Base-by-base conservation (phyloP, 2,797 vertebrate species). In the Smutsia temminckii region DNA sequence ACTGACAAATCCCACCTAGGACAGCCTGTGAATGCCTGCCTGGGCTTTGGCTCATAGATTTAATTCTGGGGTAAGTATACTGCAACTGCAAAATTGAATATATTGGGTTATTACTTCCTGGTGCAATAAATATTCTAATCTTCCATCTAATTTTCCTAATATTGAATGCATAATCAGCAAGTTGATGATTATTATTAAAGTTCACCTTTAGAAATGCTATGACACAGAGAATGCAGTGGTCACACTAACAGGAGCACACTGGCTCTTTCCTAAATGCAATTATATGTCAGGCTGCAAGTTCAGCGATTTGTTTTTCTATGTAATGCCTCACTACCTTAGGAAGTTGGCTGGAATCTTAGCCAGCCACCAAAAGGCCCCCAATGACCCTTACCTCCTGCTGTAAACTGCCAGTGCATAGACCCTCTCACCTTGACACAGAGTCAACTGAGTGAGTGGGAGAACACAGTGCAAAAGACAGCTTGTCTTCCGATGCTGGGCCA, bases 171-270 rank as follows among this genome's bases (percentile, higher is more conserved):
- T 37, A 84, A 42, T 64, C 66, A 75, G 5, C 3, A 90, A 78
- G 1, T 10, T 81, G 71, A 72, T 63, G 27, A 57, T 42, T 63
- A 53, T 46, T 86, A 46, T 81, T 85, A 81, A 94, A 91, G 6
- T 72, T 77, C 16, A 81, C 23, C 55, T 89, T 95, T 68, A 89
- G 10, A 85, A 84, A 81, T 49, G 29, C 8, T 87, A 4, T 78
- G 2, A 68, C 42, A 92, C 61, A 66, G 9, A 64, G 16, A 91
- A 81, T 51, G 17, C 0, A 49, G 5, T 92, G 51, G 86, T 74
- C 49, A 68, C 18, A 72, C 21, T 84, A 69, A 74, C 3, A 27
- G 79, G 11, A 57, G 11, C 49, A 74, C 68, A 53, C 2, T 40
- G 6, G 16, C 72, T 3, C 51, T 86, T 84, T 92, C 49, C 37